Base-by-base conservation (phyloP, 1,140 invertebrate species). In the Dendrolimus kikuchii region DNA sequence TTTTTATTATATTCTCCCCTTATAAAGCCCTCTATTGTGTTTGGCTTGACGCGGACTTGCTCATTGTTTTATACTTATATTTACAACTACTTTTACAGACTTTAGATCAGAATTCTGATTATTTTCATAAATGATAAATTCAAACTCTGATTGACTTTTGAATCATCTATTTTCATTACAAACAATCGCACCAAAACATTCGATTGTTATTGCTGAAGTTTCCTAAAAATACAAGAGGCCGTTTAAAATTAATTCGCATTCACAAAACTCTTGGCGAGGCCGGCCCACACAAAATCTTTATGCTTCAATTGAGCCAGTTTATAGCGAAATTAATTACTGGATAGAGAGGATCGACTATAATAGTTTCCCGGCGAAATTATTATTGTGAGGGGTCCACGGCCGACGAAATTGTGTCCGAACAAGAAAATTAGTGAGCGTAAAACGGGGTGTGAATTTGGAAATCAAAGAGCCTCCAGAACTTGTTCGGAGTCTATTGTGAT, bases 351-450 rank as follows among this genome's bases (percentile, higher is more conserved):
- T 81, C 74, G 69, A 76, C 75, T 81, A 83, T 84, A 79, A 86
- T 86, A 86, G 78, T 86, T 86, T 81, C 77, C 68, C 74, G 58
- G 66, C 66, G 66, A 79, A 78, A 83, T 80, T 86, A 81, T 86
- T 86, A 83, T 86, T 78, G 76, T 77, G 79, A 84, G 74, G 77
- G 77, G 62, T 69, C 72, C 59, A 65, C 46, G 49, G 64, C 62
- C 64, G 64, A 59, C 68, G 67, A 83, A 83, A 83, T 83, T 84
- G 81, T 85, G 81, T 81, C 81, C 81, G 81, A 82, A 82, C 79
- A 86, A 86, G 81, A 86, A 86, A 86, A 86, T 86, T 86, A 86
- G 70, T 81, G 71, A 81, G 81, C 82, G 82, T 84, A 80, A 86
- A 83, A 79, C 80, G 65, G 82, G 79, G 82, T 83, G 82, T 74